These are phyloP conservation scores for Merluccius polli DNA, from an alignment of 2,797 vertebrate genomes.

Conservation along the genomic window DNA sequence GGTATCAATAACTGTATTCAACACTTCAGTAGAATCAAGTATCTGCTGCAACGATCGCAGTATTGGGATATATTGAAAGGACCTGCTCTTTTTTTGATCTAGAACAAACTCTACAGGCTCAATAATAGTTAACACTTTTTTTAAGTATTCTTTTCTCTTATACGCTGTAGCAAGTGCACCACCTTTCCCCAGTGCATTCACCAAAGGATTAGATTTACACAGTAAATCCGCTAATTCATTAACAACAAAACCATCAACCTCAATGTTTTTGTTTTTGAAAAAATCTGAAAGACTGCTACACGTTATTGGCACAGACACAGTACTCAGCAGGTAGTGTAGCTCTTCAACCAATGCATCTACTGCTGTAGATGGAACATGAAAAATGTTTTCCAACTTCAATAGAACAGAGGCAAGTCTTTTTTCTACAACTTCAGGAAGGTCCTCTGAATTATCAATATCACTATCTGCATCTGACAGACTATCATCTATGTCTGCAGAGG, in stretches of 20 bases:
- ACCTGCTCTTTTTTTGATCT: slow-evolving; percentile 3
- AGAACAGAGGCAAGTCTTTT: slow-evolving; percentile 33
- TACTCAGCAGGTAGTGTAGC: slow-evolving; percentile 30
- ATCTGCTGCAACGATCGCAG: slow-evolving; percentile 21
- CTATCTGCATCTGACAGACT: slow-evolving; percentile 27
- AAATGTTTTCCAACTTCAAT: slow-evolving; percentile 41
- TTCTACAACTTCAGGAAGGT: slow-evolving; percentile 31
- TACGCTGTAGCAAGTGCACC: slow-evolving; percentile 9
- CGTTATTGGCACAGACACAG: slow-evolving; percentile 33
- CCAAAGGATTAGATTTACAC: slow-evolving; percentile 34
- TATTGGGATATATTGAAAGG: slow-evolving; percentile 31
- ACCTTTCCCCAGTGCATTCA: slow-evolving; percentile 27
- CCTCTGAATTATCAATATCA: slow-evolving; percentile 29
- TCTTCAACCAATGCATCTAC: slow-evolving; percentile 35
- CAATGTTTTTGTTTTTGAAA: slow-evolving; percentile 34
- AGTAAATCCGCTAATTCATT: slow-evolving; percentile 30
- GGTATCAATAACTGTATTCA: slow-evolving; percentile 13
- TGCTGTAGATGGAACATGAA: slow-evolving; percentile 37
- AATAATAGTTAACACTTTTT: slow-evolving; percentile 10
- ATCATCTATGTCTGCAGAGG: neutral
- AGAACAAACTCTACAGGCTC: slow-evolving; percentile 4
- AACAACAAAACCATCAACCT: slow-evolving; percentile 33
- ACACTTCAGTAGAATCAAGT: slow-evolving; percentile 13
- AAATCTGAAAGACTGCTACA: slow-evolving; percentile 39
- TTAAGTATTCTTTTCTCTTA: slow-evolving; percentile 31